These are phyloP conservation scores for Chrysomela aeneicollis DNA, from an alignment of 2,888 invertebrate species.

Conservation along the genomic window DNA sequence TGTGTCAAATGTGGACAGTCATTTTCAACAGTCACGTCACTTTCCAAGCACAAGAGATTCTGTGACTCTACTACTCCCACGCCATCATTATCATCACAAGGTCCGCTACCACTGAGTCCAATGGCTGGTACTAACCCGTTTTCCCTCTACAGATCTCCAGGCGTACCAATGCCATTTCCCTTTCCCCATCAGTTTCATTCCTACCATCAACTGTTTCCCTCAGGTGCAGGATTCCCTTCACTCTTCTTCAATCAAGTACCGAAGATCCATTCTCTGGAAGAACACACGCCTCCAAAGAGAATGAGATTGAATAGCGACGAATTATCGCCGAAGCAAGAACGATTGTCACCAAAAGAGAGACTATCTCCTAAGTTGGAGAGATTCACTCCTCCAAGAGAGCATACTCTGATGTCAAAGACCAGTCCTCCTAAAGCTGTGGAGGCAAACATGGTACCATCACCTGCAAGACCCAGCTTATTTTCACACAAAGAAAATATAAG, in stretches of 20 bases:
- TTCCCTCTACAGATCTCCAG: constrained; percentile 75
- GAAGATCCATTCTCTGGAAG: constrained; percentile 61
- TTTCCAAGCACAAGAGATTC: constrained; percentile 95
- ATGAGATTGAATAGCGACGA: constrained; percentile 25
- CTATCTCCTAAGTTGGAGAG: constrained; percentile 57
- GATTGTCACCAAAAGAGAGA: constrained; percentile 25
- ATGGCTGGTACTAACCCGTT: constrained; percentile 66
- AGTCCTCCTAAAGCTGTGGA: constrained; percentile 76
- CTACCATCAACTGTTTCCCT: constrained; percentile 57
- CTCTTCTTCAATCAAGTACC: constrained; percentile 69
- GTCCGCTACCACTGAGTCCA: constrained; percentile 52
- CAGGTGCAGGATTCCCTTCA: constrained; percentile 69
- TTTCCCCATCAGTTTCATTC: constrained; percentile 70
- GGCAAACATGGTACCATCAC: constrained; percentile 71
- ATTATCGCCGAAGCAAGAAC: constrained; percentile 25
- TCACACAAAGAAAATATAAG: constrained; percentile 29
- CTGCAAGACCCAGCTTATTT: constrained; percentile 64
- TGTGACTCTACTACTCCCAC: constrained; percentile 81
- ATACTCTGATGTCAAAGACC: constrained; percentile 56
- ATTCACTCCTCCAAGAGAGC: constrained; percentile 66
- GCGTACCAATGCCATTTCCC: constrained; percentile 64
- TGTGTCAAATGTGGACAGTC: constrained; percentile 94
- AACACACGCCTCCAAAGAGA: constrained; percentile 61
- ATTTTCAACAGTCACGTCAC: constrained; percentile 89
- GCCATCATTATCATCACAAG: constrained; percentile 54